Conservation (phyloP, 2,888 invertebrate species). For the Lasioglossum marginatum region DNA sequence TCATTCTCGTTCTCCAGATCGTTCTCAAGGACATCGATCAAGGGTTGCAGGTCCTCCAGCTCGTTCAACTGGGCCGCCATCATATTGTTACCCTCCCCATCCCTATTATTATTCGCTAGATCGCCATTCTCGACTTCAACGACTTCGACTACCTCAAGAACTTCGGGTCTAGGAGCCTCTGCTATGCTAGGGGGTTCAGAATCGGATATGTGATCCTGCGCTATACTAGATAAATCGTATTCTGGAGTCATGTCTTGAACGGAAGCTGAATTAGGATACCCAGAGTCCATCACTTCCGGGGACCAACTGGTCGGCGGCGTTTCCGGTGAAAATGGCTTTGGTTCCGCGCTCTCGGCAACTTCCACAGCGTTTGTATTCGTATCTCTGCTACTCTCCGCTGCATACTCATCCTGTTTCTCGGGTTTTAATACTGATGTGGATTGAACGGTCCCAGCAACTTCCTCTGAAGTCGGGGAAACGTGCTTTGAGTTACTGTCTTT, state of each 20-base stretch:
- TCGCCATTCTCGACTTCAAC: slow-evolving; percentile 85
- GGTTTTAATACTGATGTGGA: slow-evolving; percentile 32
- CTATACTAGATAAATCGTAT: slow-evolving; percentile 77
- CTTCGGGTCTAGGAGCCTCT: slow-evolving; percentile 71
- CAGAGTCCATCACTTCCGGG: slow-evolving; percentile 81
- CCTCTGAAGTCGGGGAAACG: neutral
- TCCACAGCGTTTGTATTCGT: slow-evolving; percentile 35
- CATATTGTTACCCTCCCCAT: slow-evolving; percentile 85
- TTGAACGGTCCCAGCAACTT: slow-evolving; percentile 28
- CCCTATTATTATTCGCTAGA: slow-evolving; percentile 86
- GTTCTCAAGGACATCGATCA: slow-evolving; percentile 77
- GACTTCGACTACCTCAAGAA: slow-evolving; percentile 73
- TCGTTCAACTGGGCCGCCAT: slow-evolving; percentile 76
- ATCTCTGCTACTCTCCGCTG: slow-evolving; percentile 16
- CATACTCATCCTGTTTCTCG: slow-evolving; percentile 24
- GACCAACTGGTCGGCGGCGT: slow-evolving; percentile 77
- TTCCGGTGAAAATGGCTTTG: slow-evolving; percentile 67
- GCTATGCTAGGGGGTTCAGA: slow-evolving; percentile 73
- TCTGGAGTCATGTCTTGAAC: slow-evolving; percentile 79
- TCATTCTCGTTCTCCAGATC: slow-evolving; percentile 81
- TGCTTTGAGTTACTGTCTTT: slow-evolving; percentile 52
- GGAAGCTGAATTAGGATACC: slow-evolving; percentile 80
- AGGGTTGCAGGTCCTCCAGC: slow-evolving; percentile 74
- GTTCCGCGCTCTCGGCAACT: slow-evolving; percentile 41
- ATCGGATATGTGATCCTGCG: slow-evolving; percentile 72